Percentiles rank a stretch among this genome's conserved stretches.
phyloP scores from a whole-genome alignment of 2,888 invertebrate species.

The Parelbella ahira region DNA sequence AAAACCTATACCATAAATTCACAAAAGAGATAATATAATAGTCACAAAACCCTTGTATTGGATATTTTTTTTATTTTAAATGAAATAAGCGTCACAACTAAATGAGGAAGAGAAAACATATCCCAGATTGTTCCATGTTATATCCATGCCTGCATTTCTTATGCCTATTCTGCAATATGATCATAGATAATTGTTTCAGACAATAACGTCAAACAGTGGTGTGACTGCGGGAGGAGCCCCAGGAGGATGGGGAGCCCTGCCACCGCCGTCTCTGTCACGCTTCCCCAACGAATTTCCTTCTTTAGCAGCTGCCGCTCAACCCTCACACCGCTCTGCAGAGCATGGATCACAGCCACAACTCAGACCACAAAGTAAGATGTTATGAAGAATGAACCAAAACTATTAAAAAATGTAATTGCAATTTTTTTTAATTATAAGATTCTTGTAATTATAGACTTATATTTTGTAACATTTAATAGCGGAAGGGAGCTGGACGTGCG shows the following conservation, averaged over 20 bases:
- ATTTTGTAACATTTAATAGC: constrained; percentile 61
- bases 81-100: no score
- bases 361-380: constrained; percentile 75
- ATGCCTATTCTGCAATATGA: constrained; percentile 8
- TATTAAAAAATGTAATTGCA: no score
- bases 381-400: no score
- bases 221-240: constrained; percentile 77
- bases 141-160: no score
- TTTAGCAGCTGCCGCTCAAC: constrained; percentile 84
- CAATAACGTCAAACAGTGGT: constrained; percentile 82
- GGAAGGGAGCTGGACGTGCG: constrained; percentile 94
- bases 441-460: no score
- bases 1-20: no score
- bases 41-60: no score
- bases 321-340: constrained; percentile 74
- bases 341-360: constrained; percentile 66
- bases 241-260: constrained; percentile 76
- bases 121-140: no score
- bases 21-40: no score
- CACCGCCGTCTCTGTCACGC: constrained; percentile 89
- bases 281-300: constrained; percentile 99
- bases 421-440: no score
- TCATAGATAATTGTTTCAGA: constrained; percentile 41
- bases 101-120: no score
- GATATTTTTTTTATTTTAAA: no score